Percentiles rank a stretch among this genome's conserved stretches.
Evolutionary conservation across 2,888 invertebrate genomes (phyloP).

Genomic region (Phalangium opilio): DNA sequence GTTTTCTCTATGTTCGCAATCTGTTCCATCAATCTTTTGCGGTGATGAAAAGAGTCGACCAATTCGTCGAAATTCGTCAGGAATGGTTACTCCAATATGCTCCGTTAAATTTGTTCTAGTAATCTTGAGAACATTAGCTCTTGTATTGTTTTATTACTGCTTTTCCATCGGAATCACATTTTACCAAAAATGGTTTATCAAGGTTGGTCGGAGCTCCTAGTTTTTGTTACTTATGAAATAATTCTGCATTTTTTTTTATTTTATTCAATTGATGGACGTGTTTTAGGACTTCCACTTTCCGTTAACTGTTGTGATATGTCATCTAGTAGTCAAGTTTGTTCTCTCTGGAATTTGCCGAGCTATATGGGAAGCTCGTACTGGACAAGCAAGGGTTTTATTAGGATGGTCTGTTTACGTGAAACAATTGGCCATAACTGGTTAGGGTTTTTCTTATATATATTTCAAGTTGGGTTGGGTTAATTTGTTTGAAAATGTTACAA

Average conservation of each 20-base stretch:
- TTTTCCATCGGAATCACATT: constrained; percentile 91
- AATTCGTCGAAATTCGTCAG: too few relatives aligned
- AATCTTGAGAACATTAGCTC: constrained; percentile 26
- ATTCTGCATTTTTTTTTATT: too few relatives aligned
- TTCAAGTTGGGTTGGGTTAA: background rate
- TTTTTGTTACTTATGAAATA: background rate
- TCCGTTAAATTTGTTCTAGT: constrained; percentile 3
- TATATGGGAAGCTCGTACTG: constrained; percentile 37
- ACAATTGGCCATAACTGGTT: constrained; percentile 45
- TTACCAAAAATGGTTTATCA: constrained; percentile 84
- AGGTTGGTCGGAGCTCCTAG: constrained; percentile 39
- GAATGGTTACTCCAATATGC: too few relatives aligned
- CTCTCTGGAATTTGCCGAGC: constrained; percentile 54
- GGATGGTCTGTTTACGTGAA: constrained; percentile 61
- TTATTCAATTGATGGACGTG: too few relatives aligned
- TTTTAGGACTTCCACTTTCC: constrained; percentile 77
- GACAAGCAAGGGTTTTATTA: constrained; percentile 49
- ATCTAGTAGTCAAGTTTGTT: constrained; percentile 73
- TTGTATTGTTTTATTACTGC: constrained; percentile 70
- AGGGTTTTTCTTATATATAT: background rate
- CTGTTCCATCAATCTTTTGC: too few relatives aligned
- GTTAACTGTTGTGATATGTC: constrained; percentile 72
- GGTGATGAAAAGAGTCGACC: too few relatives aligned
- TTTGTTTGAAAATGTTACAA: background rate
- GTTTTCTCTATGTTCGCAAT: too few relatives aligned